Evolutionary conservation across 1,140 invertebrate species (phyloP).

Genomic region (Drosophila bocki): DNA sequence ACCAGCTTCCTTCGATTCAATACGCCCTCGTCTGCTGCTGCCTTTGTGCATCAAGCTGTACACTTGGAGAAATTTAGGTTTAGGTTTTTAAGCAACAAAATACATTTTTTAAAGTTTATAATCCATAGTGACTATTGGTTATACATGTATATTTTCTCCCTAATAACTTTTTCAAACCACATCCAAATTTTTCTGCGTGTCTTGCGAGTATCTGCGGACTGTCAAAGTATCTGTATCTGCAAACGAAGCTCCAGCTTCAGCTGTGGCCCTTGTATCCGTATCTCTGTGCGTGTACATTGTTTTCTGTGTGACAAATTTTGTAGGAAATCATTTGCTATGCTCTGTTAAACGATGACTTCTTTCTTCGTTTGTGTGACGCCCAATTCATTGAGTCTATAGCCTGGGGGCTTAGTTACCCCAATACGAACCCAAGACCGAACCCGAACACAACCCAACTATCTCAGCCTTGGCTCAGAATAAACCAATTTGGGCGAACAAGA

Average conservation of each 20-base stretch:
- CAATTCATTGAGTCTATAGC: slow-evolving; percentile 67
- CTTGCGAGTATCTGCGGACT: slow-evolving; percentile 23
- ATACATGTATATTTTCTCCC: background rate
- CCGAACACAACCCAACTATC: background rate
- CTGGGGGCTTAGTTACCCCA: slow-evolving; percentile 38
- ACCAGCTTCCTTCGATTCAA: slow-evolving; percentile 45
- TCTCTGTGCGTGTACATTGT: slow-evolving; percentile 41
- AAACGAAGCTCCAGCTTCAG: slow-evolving; percentile 7
- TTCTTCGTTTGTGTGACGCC: slow-evolving; percentile 61
- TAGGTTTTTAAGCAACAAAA: background rate
- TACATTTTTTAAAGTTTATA: background rate
- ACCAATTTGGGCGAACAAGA: slow-evolving; percentile 45
- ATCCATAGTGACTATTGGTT: background rate
- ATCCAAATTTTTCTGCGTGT: background rate
- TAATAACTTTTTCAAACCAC: background rate
- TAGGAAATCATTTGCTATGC: slow-evolving; percentile 75
- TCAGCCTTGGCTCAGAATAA: slow-evolving; percentile 33
- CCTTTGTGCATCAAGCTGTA: slow-evolving; percentile 34
- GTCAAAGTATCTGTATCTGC: slow-evolving; percentile 42
- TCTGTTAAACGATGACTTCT: slow-evolving; percentile 70
- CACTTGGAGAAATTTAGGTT: background rate
- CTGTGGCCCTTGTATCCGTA: slow-evolving; percentile 20
- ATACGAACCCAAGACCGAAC: slow-evolving; percentile 21
- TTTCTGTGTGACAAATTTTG: slow-evolving; percentile 64
- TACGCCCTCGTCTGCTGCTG: slow-evolving; percentile 27